Base-by-base conservation (phyloP, 2,797 vertebrate genomes). In the Rhinoraja longicauda region DNA sequence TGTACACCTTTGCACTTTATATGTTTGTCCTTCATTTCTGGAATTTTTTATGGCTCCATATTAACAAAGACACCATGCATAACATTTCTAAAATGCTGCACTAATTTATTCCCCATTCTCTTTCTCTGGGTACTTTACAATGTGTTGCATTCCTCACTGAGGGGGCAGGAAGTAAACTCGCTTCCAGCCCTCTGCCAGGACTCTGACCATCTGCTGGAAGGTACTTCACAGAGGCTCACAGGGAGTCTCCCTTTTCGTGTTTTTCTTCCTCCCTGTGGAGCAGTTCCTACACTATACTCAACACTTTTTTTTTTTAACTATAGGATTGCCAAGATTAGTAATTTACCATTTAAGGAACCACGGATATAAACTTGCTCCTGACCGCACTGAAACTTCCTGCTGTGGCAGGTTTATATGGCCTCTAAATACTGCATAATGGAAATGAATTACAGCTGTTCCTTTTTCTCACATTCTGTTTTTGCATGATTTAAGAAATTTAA, bases 21-120 rank as follows among this genome's bases (percentile, higher is more conserved):
- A 64, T 36, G 59, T 19, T 32, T 64, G 84, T 6, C 59, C 15
- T 88, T 88, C 84, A 67, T 19, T 32, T 64, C n/a, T 21, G 21
- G 84, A 88, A 62, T 21, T 88, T 45, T 88, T 88, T 36, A 88
- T 36, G 62, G 62, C 59, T 67, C n/a, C 84, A 32, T n/a, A 88
- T 88, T 88, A 88, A 88, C 84, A 88, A 67, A 67, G 84, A 67
- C 64, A 19, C 84, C n/a, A 67, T 88, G 67, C 84, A 88, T 64
- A 64, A 88, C n/a, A 36, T 64, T 67, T 36, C 59, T 88, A 88
- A 88, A 88, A 88, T 36, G 62, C n/a, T 21, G 15, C 21, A 32
- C 59, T 88, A 88, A 64, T 88, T 67, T 67, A 88, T 88, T 88
- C 84, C 84, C 84, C 59, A n/a, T 36, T 88, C 84, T 88, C 84